Evolutionary conservation across 2,113 vertebrate species (phyloP).

Genomic region (Murina feae): DNA sequence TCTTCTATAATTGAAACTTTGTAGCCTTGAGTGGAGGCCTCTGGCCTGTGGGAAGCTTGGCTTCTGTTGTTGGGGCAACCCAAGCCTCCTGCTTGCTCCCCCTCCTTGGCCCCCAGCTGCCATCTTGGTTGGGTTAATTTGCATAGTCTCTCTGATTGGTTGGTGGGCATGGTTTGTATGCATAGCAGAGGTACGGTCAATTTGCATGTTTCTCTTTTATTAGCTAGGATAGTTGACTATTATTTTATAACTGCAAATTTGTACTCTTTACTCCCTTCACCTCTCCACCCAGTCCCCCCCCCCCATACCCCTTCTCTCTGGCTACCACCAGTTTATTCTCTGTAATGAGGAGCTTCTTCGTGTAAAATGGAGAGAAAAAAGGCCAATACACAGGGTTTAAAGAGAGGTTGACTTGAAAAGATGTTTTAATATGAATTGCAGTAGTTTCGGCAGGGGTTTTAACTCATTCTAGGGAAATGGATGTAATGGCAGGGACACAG

Average conservation of each 20-base stretch:
- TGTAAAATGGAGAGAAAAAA: background rate
- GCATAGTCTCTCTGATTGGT: too few relatives aligned
- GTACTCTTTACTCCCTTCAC: background rate
- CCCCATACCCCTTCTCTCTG: background rate
- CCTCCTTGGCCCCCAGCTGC: too few relatives aligned
- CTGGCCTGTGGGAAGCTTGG: too few relatives aligned
- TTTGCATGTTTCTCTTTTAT: too few relatives aligned
- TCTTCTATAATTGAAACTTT: too few relatives aligned
- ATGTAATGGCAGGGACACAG: background rate
- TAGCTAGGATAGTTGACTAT: background rate
- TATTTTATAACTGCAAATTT: background rate
- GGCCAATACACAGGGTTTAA: background rate
- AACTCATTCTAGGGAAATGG: background rate
- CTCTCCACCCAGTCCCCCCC: background rate
- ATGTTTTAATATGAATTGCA: background rate
- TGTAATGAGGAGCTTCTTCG: background rate
- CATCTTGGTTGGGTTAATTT: too few relatives aligned
- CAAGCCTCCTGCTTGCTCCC: too few relatives aligned
- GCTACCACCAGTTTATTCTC: background rate
- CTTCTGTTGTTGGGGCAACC: too few relatives aligned
- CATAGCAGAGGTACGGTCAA: too few relatives aligned
- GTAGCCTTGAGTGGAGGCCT: too few relatives aligned
- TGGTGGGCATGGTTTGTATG: too few relatives aligned
- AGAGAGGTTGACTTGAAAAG: background rate
- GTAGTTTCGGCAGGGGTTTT: background rate